Evolutionary conservation across 2,888 invertebrate genomes (phyloP).

Genomic region (Xestia ashworthii): DNA sequence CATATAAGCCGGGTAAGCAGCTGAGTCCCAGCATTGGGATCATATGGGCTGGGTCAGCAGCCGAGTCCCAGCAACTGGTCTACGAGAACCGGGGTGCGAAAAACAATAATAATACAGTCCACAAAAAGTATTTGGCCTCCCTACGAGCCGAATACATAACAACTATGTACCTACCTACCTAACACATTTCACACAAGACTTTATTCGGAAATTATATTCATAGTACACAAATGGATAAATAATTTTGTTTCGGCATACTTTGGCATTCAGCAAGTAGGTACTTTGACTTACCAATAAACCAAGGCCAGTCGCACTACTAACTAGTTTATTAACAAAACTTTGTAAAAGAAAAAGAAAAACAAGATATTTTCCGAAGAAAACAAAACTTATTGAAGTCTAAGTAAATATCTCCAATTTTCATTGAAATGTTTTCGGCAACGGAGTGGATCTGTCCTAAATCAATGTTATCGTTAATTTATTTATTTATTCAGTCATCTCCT

Average conservation of each 20-base stretch:
- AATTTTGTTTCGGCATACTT: too few species aligned
- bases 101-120: too few species aligned
- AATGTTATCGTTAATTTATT: slow-evolving; percentile 66
- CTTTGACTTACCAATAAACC: slow-evolving; percentile 23
- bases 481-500: slow-evolving; percentile 76
- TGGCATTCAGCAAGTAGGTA: background rate
- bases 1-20: too few species aligned
- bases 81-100: too few species aligned
- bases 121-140: too few species aligned
- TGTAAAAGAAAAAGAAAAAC: slow-evolving; percentile 25
- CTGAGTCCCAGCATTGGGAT: too few species aligned
- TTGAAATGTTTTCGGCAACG: slow-evolving; percentile 21
- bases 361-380: slow-evolving; percentile 7
- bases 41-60: too few species aligned
- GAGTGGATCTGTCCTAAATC: slow-evolving; percentile 36
- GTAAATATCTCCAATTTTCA: slow-evolving; percentile 27
- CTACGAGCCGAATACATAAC: too few species aligned
- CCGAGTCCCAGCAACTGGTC: too few species aligned
- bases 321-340: slow-evolving; percentile 18
- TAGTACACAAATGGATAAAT: too few species aligned
- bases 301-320: slow-evolving; percentile 20
- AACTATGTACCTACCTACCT: too few species aligned
- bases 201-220: too few species aligned
- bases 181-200: background rate
- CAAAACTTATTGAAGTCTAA: slow-evolving; percentile 12